Base-by-base conservation (phyloP, 2,797 vertebrate species). In the Brotula barbata region DNA sequence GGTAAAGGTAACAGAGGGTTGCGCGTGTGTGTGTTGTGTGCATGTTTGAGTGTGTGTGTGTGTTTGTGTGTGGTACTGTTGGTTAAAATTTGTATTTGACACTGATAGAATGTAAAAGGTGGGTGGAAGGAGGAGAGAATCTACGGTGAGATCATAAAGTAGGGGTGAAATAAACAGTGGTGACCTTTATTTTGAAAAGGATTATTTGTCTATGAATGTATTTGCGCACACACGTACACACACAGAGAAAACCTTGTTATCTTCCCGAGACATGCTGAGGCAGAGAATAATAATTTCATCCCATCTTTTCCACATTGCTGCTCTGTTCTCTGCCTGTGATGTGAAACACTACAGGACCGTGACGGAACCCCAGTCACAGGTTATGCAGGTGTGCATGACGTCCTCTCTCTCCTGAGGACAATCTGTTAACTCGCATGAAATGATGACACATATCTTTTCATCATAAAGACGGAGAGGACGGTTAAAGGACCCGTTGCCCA, bases 381-480 rank as follows among this genome's bases (percentile, higher is more conserved):
- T 39, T 17, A 41, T 31, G 56, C 61, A 43, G 22, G 20, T 19
- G 40, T 59, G 46, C 37, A 2, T 5, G 7, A 22, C 9, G 34
- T 63, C 51, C 42, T 55, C 39, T 55, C 47, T 25, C 36, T 64
- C 25, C 21, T 12, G 56, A 69, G 37, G 34, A 16, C 33, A 58
- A 23, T 15, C 48, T 1, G 33, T 45, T 19, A 28, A 63, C 34
- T 8, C 25, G 25, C 4, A 8, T 57, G 22, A 62, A 12, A 17
- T 15, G 9, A 31, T 7, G 40, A 65, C 20, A 45, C 25, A 25
- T 17, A 5, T 58, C 33, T 19, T 68, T 57, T 52, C 40, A 1
- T 50, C 48, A 19, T 31, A 58, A 65, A 57, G 51, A 60, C 6
- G 54, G 59, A 20, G 19, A 9, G 16, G 31, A 16, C 10, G 42